A percentile compares a stretch with the other conserved stretches of the same genome.
Conservation (phyloP, 2,113 vertebrate species). For the Pelvicachromis taeniatus region DNA sequence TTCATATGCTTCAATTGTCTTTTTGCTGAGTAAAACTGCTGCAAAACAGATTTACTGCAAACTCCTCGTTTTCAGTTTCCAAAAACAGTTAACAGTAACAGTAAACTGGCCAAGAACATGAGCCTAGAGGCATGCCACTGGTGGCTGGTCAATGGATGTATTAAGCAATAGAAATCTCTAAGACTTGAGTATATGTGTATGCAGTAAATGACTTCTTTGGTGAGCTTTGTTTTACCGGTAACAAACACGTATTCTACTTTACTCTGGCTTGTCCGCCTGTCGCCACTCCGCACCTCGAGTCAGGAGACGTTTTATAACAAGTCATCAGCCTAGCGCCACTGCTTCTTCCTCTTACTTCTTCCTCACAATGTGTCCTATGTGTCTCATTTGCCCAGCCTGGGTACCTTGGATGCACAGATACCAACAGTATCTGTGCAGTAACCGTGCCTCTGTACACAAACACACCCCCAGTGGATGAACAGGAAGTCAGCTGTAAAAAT, state of each 20-base stretch:
- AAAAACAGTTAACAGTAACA: background rate
- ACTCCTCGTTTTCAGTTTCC: background rate
- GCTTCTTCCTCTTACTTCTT: background rate
- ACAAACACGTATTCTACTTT: background rate
- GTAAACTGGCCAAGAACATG: background rate
- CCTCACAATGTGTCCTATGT: constrained; percentile 18
- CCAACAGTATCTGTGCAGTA: background rate
- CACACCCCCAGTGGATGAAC: background rate
- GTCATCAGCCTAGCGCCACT: background rate
- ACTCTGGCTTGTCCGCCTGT: background rate
- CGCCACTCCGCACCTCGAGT: background rate
- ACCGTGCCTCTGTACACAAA: background rate
- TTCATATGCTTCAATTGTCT: background rate
- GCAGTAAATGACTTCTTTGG: background rate
- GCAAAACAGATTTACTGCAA: background rate
- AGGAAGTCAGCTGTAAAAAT: background rate
- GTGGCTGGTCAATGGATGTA: background rate
- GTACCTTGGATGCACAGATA: background rate
- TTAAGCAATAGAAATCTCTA: background rate
- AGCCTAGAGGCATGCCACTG: background rate
- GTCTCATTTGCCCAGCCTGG: background rate
- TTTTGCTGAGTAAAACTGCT: background rate
- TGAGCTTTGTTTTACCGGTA: background rate
- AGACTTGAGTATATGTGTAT: background rate
- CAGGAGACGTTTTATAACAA: background rate